Conservation (phyloP, 2,113 vertebrate genomes). For the Zapornia atra region DNA sequence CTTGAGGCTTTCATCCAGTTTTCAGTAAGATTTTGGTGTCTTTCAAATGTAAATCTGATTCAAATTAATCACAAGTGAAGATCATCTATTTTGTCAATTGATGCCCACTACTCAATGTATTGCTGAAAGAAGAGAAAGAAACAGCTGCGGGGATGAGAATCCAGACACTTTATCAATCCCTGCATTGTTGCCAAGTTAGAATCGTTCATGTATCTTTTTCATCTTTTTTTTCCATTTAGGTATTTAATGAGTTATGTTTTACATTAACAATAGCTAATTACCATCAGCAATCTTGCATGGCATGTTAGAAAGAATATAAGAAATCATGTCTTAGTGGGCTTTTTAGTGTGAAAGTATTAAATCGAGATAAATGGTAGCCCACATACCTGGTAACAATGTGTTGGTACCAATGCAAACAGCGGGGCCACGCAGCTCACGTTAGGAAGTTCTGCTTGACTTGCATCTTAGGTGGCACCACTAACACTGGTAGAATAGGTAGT, state of each 20-base stretch:
- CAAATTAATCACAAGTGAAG: slow-evolving; percentile 33
- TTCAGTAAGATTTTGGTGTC: background rate
- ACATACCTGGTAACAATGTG: background rate
- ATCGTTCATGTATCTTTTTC: background rate
- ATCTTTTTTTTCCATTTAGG: background rate
- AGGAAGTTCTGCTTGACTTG: background rate
- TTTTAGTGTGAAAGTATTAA: background rate
- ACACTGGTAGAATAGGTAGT: background rate
- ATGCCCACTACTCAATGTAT: background rate
- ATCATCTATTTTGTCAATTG: slow-evolving; percentile 26
- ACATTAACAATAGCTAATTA: background rate
- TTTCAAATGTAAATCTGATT: slow-evolving; percentile 53
- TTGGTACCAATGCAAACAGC: background rate
- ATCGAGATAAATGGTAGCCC: background rate
- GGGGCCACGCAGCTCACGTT: background rate
- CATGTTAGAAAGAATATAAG: background rate
- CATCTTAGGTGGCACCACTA: background rate
- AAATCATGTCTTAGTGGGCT: background rate
- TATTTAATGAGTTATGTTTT: background rate
- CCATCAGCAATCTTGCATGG: background rate
- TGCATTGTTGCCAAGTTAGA: background rate
- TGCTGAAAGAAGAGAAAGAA: slow-evolving; percentile 22
- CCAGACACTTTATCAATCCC: background rate
- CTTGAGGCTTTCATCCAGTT: background rate
- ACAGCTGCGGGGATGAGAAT: slow-evolving; percentile 27